Conservation (phyloP, 1,140 invertebrate species). For the Diuraphis noxia region DNA sequence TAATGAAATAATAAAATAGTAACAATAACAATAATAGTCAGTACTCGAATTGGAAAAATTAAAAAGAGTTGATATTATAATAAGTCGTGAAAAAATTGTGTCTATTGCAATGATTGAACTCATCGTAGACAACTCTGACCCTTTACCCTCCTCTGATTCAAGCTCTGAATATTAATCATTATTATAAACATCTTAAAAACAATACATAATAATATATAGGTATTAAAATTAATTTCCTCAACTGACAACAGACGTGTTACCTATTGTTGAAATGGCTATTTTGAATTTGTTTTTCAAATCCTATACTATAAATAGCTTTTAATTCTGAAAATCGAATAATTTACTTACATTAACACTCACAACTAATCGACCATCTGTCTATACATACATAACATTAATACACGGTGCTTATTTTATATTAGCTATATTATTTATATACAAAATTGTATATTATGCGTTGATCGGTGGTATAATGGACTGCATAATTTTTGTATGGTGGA, state of each 20-base stretch:
- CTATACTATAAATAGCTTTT: background rate
- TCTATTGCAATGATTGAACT: background rate
- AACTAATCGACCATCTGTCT: background rate
- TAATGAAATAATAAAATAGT: background rate
- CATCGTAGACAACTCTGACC: background rate
- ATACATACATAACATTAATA: background rate
- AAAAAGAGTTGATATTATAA: background rate
- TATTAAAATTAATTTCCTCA: background rate
- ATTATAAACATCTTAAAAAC: background rate
- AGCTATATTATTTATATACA: background rate
- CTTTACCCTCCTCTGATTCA: background rate
- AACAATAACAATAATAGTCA: background rate
- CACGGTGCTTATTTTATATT: background rate
- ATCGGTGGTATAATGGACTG: background rate
- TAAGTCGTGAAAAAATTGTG: background rate
- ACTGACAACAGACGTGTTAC: background rate
- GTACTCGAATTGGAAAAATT: background rate
- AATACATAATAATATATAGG: no score
- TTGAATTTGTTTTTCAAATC: background rate
- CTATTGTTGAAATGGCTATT: background rate
- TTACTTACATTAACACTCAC: background rate
- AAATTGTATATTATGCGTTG: background rate
- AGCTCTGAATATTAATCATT: background rate
- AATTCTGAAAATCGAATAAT: background rate
- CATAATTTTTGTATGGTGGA: background rate